Evolutionary conservation across 92 coral and sea anemone genomes (phyloP).

Genomic region (Zoanthus solanderi): DNA sequence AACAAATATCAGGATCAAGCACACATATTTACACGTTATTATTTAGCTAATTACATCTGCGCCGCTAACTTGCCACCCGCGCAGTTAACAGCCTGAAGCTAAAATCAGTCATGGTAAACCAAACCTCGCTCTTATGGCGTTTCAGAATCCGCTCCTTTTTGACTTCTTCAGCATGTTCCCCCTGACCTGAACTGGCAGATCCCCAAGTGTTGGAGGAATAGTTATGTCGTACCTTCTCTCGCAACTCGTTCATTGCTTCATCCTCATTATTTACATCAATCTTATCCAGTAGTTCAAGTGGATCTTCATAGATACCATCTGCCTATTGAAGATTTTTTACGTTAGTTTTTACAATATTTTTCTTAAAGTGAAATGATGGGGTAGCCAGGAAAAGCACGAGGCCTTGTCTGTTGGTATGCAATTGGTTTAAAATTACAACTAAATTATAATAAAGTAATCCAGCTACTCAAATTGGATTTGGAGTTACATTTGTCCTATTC

Average conservation of each 20-base stretch:
- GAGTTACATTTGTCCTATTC: no score
- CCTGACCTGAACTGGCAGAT: slow-evolving; percentile 41
- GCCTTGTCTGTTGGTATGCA: no score
- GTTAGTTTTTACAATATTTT: no score
- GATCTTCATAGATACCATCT: slow-evolving; percentile 92
- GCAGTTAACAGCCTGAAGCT: slow-evolving; percentile 36
- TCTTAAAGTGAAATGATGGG: no score
- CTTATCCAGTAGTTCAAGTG: slow-evolving; percentile 75
- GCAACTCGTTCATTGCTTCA: slow-evolving; percentile 77
- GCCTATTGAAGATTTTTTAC: slow-evolving; percentile 56
- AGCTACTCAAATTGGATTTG: no score
- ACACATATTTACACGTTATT: no score
- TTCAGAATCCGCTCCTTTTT: slow-evolving; percentile 40
- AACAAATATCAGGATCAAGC: no score
- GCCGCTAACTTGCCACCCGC: neutral
- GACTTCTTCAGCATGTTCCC: slow-evolving; percentile 12
- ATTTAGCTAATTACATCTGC: neutral
- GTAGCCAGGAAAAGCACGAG: no score
- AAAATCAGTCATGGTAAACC: slow-evolving; percentile 21
- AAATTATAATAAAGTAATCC: no score
- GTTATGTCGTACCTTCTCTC: slow-evolving; percentile 38
- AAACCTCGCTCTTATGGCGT: slow-evolving; percentile 43
- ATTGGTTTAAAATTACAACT: no score
- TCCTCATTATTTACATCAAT: slow-evolving; percentile 86
- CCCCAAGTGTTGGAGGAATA: slow-evolving; percentile 18